Evolutionary conservation across 2,888 invertebrate genomes (phyloP).

Genomic region (Drosophila maculinotata): DNA sequence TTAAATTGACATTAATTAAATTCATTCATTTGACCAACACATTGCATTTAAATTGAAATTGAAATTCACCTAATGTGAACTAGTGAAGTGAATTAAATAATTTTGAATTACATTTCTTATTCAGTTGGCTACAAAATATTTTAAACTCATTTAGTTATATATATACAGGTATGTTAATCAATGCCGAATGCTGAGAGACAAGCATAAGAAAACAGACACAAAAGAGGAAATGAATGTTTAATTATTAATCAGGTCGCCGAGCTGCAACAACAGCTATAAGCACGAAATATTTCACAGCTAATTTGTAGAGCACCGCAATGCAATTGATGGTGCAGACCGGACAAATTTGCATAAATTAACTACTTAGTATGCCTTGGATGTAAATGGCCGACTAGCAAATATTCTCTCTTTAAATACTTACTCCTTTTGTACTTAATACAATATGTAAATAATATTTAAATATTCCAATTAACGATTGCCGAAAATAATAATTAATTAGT

Average conservation of each 20-base stretch:
- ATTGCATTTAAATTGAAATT: too few relatives aligned
- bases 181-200: background rate
- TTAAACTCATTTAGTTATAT: background rate
- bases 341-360: conserved; percentile 49
- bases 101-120: too few relatives aligned
- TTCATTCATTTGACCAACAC: too few relatives aligned
- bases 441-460: too few relatives aligned
- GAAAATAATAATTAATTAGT: too few relatives aligned
- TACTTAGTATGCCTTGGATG: background rate
- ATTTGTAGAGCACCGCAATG: conserved; percentile 18
- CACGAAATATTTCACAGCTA: conserved; percentile 32
- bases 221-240: conserved; percentile 36
- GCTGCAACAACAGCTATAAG: conserved; percentile 18
- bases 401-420: background rate
- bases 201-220: background rate
- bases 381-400: background rate
- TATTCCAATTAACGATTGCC: too few relatives aligned
- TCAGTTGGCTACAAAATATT: background rate
- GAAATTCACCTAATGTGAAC: too few relatives aligned
- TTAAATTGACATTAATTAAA: too few relatives aligned
- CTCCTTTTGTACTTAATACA: too few relatives aligned
- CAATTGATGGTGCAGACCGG: conserved; percentile 19
- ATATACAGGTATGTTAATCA: background rate
- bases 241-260: conserved; percentile 34
- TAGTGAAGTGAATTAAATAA: too few relatives aligned